These are phyloP conservation scores for Caenorhabditis sp. DNA, from an alignment of 2,888 invertebrate genomes.

Conservation along the genomic window DNA sequence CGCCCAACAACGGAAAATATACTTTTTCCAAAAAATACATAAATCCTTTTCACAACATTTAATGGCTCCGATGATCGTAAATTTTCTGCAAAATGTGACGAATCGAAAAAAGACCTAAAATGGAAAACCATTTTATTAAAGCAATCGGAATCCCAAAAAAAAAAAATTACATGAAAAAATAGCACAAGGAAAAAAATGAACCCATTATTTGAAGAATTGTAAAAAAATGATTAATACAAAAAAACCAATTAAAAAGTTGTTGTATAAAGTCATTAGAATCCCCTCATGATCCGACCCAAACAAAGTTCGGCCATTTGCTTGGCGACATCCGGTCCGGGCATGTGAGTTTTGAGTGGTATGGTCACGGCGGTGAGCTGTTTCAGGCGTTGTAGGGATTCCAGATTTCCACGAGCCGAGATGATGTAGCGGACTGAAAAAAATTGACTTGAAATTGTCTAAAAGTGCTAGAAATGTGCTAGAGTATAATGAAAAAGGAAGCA, in stretches of 20 bases:
- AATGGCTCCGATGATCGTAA: too few relatives aligned
- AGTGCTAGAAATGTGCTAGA: background rate
- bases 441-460: background rate
- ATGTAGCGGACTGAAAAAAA: slow-evolving; percentile 49
- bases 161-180: too few relatives aligned
- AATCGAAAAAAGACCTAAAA: too few relatives aligned
- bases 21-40: too few relatives aligned
- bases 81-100: too few relatives aligned
- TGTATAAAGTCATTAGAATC: background rate
- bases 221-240: too few relatives aligned
- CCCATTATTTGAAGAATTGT: background rate
- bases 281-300: slow-evolving; percentile 11
- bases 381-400: slow-evolving; percentile 55
- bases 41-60: too few relatives aligned
- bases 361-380: slow-evolving; percentile 42
- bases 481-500: background rate
- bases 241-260: too few relatives aligned
- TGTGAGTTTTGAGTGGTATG: slow-evolving; percentile 34
- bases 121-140: too few relatives aligned
- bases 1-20: too few relatives aligned
- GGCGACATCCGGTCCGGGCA: slow-evolving; percentile 33
- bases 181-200: too few relatives aligned
- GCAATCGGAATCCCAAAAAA: too few relatives aligned
- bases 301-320: slow-evolving; percentile 35
- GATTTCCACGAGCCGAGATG: slow-evolving; percentile 58